phyloP scores from a whole-genome alignment of 2,888 invertebrate species.

The Belgica antarctica region DNA sequence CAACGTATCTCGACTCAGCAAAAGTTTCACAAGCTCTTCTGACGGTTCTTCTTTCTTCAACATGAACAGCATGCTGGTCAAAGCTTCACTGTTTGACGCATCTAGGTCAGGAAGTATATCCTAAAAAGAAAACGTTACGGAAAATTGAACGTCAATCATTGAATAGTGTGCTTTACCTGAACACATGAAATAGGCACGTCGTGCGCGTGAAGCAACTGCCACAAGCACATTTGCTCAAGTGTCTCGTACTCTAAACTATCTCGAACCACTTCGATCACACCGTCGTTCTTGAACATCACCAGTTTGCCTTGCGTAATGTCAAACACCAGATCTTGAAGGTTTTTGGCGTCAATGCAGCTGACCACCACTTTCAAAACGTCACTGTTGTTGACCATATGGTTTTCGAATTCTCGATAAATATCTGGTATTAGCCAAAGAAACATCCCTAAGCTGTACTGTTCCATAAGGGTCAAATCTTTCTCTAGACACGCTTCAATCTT shows the following conservation, averaged over 20 bases:
- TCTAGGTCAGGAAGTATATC: constrained; percentile 69
- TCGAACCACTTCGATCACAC: constrained; percentile 70
- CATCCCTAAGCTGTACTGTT: constrained; percentile 83
- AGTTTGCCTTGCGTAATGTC: constrained; percentile 85
- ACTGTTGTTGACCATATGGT: constrained; percentile 81
- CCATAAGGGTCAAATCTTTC: constrained; percentile 82
- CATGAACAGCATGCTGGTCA: constrained; percentile 84
- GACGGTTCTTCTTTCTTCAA: constrained; percentile 90
- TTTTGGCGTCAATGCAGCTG: constrained; percentile 83
- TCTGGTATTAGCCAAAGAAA: constrained; percentile 92
- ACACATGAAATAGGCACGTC: constrained; percentile 90
- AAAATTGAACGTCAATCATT: constrained; percentile 64
- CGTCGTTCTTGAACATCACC: constrained; percentile 77
- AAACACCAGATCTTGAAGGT: constrained; percentile 87
- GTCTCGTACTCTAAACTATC: constrained; percentile 94
- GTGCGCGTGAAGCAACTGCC: constrained; percentile 94
- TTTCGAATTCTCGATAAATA: constrained; percentile 85
- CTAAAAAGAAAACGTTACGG: constrained; percentile 53
- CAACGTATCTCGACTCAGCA: constrained; percentile 72
- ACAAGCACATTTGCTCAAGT: constrained; percentile 94
- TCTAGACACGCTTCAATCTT: constrained; percentile 72
- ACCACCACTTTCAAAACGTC: constrained; percentile 86
- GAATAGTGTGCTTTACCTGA: constrained; percentile 49
- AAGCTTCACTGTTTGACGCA: constrained; percentile 84
- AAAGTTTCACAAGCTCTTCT: constrained; percentile 77